A percentile compares a stretch with the other conserved stretches of the same genome.
Evolutionary conservation across 2,113 vertebrate genomes (phyloP).

Genomic region (Oreochromis tanganicae): DNA sequence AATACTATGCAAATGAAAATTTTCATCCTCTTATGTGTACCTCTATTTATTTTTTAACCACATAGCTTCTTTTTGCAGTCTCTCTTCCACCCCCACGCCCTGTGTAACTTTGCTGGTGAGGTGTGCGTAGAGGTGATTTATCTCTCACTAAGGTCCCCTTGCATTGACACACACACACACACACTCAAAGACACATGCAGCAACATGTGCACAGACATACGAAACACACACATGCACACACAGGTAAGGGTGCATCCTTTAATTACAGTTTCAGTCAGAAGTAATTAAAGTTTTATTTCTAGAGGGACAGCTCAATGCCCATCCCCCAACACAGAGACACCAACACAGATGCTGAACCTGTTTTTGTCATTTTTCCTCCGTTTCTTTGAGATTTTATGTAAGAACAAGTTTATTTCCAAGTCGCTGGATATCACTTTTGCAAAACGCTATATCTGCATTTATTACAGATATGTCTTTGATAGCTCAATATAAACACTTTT

Average conservation of each 20-base stretch:
- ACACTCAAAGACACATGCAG: conserved; percentile 45
- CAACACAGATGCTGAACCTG: not conserved
- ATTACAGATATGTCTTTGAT: not conserved
- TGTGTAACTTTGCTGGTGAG: conserved; percentile 67
- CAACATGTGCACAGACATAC: conserved; percentile 56
- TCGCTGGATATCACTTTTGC: not conserved
- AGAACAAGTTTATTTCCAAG: not conserved
- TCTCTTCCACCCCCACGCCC: conserved; percentile 27
- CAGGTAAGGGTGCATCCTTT: conserved; percentile 85
- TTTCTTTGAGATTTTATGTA: not conserved
- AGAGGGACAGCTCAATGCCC: conserved; percentile 64
- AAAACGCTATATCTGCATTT: not conserved
- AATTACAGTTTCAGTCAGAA: conserved; percentile 93
- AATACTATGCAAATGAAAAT: not conserved
- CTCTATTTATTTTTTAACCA: not conserved
- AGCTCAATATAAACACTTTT: not conserved
- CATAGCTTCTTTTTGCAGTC: conserved; percentile 38
- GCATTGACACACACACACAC: conserved; percentile 21
- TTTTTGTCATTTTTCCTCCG: not conserved
- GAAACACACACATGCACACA: conserved; percentile 31
- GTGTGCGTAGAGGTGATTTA: conserved; percentile 76
- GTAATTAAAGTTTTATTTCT: conserved; percentile 89
- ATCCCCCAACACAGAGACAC: conserved; percentile 1
- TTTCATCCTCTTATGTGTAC: not conserved
- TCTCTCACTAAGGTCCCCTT: conserved; percentile 75